phyloP scores from a whole-genome alignment of 2,113 vertebrate species.

The crab-eating macaque (Macaca fascicularis) region DNA sequence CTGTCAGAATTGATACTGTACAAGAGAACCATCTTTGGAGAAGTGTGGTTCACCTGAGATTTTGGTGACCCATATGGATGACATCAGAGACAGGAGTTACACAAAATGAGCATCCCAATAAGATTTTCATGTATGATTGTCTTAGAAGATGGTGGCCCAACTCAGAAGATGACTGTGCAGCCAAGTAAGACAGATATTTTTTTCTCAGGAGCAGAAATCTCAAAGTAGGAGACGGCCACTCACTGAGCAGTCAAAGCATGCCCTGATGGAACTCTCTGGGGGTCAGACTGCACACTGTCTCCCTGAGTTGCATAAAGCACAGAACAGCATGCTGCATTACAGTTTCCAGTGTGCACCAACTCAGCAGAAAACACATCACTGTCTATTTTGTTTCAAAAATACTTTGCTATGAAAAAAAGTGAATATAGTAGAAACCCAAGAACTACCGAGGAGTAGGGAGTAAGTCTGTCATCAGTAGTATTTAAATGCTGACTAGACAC shows the following conservation, averaged over 20 bases:
- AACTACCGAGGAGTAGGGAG: neutral
- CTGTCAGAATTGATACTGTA: neutral
- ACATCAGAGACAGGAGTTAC: neutral
- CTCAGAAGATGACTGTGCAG: neutral
- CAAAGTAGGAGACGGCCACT: neutral
- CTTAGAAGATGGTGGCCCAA: neutral
- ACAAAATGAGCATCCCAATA: neutral
- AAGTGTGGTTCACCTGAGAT: neutral
- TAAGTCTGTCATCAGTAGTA: neutral
- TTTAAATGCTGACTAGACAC: neutral
- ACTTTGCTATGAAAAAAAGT: neutral
- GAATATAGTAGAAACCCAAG: neutral
- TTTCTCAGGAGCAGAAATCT: neutral
- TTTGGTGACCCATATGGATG: neutral
- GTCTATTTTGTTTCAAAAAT: slow-evolving; percentile 12
- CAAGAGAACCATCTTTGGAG: neutral
- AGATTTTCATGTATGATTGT: neutral
- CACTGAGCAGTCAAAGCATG: neutral
- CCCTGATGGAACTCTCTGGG: neutral
- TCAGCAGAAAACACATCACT: neutral
- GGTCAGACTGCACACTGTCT: neutral
- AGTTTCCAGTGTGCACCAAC: neutral
- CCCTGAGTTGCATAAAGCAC: neutral
- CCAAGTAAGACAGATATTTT: neutral
- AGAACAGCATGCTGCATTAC: neutral